Percentiles rank a stretch among this genome's conserved stretches.
Evolutionary conservation across 2,797 vertebrate species (phyloP).

Genomic region (Hippopotamyrus pictus): DNA sequence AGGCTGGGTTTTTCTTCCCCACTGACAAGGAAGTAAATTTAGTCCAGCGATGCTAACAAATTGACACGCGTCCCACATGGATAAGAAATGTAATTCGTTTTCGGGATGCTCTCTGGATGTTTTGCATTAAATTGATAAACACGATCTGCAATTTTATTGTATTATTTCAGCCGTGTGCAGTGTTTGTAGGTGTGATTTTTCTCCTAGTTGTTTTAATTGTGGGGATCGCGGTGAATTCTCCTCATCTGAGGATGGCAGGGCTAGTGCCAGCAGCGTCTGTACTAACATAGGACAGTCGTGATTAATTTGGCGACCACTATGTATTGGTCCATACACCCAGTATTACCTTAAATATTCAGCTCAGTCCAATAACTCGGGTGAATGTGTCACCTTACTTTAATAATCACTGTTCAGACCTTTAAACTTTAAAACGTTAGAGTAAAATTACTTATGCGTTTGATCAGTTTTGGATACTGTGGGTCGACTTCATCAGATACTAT

Average conservation of each 20-base stretch:
- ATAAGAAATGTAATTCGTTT: not conserved
- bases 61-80: not conserved
- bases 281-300: not conserved
- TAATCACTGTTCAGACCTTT: not conserved
- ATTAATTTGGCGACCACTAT: not conserved
- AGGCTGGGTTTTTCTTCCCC: not conserved
- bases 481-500: not conserved
- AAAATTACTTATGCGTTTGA: not conserved
- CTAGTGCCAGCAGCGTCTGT: not conserved
- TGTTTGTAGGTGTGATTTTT: not conserved
- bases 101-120: not conserved
- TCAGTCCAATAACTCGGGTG: not conserved
- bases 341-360: not conserved
- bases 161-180: not conserved
- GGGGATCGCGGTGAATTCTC: not conserved
- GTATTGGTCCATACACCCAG: not conserved
- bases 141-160: not conserved
- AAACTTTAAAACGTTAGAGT: not conserved
- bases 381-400: not conserved
- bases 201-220: not conserved
- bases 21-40: not conserved
- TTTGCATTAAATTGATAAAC: not conserved
- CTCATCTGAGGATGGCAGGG: not conserved
- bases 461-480: not conserved
- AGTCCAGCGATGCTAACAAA: not conserved